A percentile compares a stretch with the other conserved stretches of the same genome.
Evolutionary conservation across 2,113 vertebrate species (phyloP).

Genomic region (Alouatta palliata): DNA sequence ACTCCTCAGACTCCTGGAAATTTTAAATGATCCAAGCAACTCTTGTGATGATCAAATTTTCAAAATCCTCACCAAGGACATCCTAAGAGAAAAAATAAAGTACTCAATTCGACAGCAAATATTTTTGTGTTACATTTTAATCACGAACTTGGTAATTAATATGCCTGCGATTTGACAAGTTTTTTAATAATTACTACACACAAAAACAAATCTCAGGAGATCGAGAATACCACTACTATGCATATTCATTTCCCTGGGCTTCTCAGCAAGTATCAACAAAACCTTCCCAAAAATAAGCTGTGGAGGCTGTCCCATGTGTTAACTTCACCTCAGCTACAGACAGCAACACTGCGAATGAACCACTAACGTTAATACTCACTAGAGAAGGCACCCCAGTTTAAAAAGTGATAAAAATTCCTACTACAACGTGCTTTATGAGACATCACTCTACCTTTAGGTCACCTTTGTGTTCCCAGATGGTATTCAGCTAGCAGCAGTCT

Average conservation of each 20-base stretch:
- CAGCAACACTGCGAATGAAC: neutral
- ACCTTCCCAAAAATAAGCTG: neutral
- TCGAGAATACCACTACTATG: neutral
- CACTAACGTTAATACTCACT: neutral
- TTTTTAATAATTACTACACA: neutral
- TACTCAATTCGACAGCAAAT: neutral
- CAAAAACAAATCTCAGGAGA: neutral
- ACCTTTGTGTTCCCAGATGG: neutral
- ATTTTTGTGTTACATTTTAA: neutral
- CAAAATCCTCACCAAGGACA: neutral
- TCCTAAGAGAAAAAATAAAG: constrained; percentile 3
- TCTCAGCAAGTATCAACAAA: neutral
- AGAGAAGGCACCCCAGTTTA: neutral
- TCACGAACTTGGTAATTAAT: neutral
- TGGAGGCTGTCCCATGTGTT: neutral
- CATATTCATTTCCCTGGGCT: neutral
- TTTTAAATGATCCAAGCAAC: neutral
- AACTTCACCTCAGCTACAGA: neutral
- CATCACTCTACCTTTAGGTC: neutral
- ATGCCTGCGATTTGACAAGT: neutral
- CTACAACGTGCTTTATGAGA: neutral
- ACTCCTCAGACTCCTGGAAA: neutral
- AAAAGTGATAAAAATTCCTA: neutral
- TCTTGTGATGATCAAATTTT: neutral
- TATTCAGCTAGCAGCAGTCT: no score